These are phyloP conservation scores for Tenthredo notha DNA, from an alignment of 2,888 invertebrate genomes.

Conservation along the genomic window DNA sequence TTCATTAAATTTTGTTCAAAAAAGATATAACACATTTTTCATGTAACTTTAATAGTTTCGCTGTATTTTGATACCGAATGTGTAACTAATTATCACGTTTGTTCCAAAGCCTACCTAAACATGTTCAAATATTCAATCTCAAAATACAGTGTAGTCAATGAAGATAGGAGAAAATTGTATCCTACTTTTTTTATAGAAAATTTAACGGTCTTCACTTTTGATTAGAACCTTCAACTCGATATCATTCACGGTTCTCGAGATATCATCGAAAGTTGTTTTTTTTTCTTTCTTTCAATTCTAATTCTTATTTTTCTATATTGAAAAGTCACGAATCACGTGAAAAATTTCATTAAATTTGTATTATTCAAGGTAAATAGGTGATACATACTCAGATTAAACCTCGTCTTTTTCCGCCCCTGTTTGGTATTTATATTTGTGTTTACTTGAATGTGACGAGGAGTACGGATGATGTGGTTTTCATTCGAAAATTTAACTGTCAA, in stretches of 20 bases:
- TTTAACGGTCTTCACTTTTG: background rate
- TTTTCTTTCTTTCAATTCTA: too few species aligned
- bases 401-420: background rate
- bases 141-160: background rate
- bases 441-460: background rate
- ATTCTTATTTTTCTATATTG: background rate
- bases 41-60: background rate
- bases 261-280: too few species aligned
- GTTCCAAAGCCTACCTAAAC: background rate
- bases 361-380: background rate
- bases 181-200: background rate
- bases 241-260: background rate
- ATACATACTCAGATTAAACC: background rate
- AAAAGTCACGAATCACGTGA: background rate
- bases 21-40: background rate
- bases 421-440: background rate
- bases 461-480: background rate
- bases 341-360: background rate
- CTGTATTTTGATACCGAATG: background rate
- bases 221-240: background rate
- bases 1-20: background rate
- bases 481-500: constrained; percentile 15
- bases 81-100: background rate
- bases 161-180: background rate
- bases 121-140: background rate